A percentile compares a stretch with the other conserved stretches of the same genome.
Conservation (phyloP, 2,797 vertebrate species). For the Chiroxiphia lanceolata region DNA sequence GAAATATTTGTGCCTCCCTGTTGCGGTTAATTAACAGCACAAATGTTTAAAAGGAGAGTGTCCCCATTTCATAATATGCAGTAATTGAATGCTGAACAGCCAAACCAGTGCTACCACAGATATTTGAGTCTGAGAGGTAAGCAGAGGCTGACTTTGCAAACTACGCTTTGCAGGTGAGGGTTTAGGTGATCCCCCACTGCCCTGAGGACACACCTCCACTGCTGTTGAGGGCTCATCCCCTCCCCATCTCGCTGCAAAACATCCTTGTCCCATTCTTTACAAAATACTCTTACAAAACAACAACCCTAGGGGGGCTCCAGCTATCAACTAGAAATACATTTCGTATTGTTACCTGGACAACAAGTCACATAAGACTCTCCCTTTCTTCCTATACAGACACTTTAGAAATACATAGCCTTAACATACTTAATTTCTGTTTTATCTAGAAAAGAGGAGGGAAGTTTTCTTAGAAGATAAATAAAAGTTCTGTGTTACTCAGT, state of each 20-base stretch:
- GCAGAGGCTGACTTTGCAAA: background rate
- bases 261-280: background rate
- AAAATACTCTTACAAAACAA: background rate
- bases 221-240: background rate
- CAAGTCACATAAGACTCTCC: background rate
- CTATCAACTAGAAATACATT: background rate
- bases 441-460: background rate
- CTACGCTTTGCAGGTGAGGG: fast-evolving
- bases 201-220: too few relatives aligned
- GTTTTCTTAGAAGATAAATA: background rate
- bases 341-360: background rate
- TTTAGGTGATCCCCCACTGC: fast-evolving
- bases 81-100: background rate
- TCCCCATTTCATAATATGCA: background rate
- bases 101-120: background rate
- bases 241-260: background rate
- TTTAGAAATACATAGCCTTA: fast-evolving
- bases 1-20: background rate
- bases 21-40: background rate
- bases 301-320: fast-evolving
- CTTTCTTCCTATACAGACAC: background rate
- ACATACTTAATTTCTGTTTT: background rate
- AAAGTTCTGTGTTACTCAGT: background rate
- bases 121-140: background rate
- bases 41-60: background rate